Conservation (phyloP, 2,797 vertebrate genomes). For the Poecilia gillii region DNA sequence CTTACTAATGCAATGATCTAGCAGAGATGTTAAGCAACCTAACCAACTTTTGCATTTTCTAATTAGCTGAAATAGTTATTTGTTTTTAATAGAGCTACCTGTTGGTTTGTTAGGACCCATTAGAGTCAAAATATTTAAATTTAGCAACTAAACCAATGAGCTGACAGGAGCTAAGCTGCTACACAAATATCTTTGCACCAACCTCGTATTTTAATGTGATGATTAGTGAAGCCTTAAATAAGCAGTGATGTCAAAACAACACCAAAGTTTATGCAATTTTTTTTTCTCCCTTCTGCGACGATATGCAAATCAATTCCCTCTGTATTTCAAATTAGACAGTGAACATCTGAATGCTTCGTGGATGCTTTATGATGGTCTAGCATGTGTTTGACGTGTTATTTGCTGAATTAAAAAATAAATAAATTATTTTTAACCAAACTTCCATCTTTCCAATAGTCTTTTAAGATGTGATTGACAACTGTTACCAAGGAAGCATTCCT, state of each 20-base stretch:
- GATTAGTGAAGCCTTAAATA: constrained; percentile 21
- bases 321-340: constrained; percentile 9
- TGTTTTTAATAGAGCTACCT: neutral
- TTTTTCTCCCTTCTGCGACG: neutral
- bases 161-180: neutral
- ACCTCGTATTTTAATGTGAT: neutral
- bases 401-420: constrained; percentile 54
- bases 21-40: neutral
- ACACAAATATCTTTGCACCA: neutral
- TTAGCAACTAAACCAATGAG: neutral
- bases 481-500: too few species aligned
- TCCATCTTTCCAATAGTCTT: neutral
- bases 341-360: constrained; percentile 5
- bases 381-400: constrained; percentile 49
- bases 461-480: neutral
- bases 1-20: neutral
- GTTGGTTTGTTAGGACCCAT: neutral
- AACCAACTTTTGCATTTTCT: neutral
- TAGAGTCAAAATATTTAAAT: neutral
- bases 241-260: constrained; percentile 25
- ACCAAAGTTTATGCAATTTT: constrained; percentile 9
- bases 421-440: constrained; percentile 56
- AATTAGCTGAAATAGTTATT: neutral
- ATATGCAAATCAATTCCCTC: constrained; percentile 39
- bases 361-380: constrained; percentile 26